Percentiles rank a stretch among this genome's conserved stretches.
Conservation (phyloP, 2,888 invertebrate genomes). For the Cephus spinipes region DNA sequence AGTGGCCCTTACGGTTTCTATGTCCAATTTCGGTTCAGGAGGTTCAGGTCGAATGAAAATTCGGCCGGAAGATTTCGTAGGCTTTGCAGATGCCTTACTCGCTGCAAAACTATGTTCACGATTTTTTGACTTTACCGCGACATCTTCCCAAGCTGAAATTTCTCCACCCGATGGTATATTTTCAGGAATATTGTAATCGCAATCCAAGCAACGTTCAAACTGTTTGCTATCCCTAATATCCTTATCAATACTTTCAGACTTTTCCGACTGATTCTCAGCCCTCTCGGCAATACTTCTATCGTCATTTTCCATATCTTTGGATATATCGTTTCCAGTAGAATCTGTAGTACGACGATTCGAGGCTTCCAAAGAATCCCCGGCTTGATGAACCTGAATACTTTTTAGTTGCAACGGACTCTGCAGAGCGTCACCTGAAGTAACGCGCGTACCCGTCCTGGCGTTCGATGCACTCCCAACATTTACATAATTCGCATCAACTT, state of each 20-base stretch:
- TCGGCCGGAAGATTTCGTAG: not conserved
- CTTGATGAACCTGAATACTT: not conserved
- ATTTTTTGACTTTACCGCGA: constrained; percentile 34
- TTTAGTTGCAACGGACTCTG: not conserved
- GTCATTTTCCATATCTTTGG: not conserved
- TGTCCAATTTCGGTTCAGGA: constrained; percentile 43
- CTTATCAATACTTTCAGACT: not conserved
- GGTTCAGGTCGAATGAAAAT: constrained; percentile 51
- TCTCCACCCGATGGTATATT: constrained; percentile 32
- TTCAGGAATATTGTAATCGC: constrained; percentile 36
- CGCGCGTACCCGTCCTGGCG: not conserved
- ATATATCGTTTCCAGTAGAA: not conserved
- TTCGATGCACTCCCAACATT: not conserved
- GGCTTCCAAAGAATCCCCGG: not conserved
- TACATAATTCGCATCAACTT: not conserved
- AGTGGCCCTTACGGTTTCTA: constrained; percentile 31
- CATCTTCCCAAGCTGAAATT: constrained; percentile 45
- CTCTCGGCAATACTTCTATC: not conserved
- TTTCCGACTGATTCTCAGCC: not conserved
- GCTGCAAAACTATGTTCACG: constrained; percentile 2
- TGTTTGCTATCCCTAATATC: not conserved
- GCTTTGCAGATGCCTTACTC: not conserved
- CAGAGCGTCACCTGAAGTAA: not conserved
- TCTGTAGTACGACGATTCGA: not conserved
- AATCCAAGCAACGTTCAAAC: constrained; percentile 12